phyloP scores from a whole-genome alignment of 2,797 vertebrate genomes.

The Ciconia nigra region DNA sequence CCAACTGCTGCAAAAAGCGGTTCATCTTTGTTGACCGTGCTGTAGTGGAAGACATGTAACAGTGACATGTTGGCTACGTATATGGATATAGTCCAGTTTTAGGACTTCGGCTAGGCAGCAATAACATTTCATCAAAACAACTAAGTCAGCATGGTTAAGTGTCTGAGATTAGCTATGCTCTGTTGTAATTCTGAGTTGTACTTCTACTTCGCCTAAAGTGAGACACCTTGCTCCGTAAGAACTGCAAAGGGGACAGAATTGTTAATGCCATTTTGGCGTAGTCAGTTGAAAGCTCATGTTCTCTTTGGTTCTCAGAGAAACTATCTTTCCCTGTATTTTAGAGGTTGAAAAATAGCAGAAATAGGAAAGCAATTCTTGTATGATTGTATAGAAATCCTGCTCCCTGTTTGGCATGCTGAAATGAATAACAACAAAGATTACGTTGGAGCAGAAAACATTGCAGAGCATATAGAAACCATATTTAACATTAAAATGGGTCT shows the following conservation, averaged over 20 bases:
- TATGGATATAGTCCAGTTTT: not conserved
- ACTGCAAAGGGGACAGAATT: not conserved
- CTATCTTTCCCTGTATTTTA: not conserved
- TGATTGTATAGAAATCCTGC: not conserved
- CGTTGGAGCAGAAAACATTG: not conserved
- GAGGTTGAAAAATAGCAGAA: not conserved
- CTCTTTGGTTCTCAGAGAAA: not conserved
- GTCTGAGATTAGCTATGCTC: not conserved
- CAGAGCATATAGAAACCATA: not conserved
- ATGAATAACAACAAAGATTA: not conserved
- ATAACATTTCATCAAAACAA: not conserved
- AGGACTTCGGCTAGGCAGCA: not conserved
- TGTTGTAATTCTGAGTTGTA: not conserved
- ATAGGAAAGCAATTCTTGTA: not conserved
- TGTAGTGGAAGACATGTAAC: not conserved
- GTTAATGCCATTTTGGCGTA: not conserved
- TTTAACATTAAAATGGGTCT: not conserved
- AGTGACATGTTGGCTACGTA: not conserved
- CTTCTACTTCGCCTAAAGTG: not conserved
- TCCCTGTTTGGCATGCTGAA: not conserved
- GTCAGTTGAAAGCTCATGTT: not conserved
- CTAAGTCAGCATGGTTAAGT: not conserved
- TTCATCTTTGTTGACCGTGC: not conserved
- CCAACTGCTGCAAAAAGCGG: not conserved
- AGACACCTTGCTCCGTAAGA: not conserved